Evolutionary conservation across 2,888 invertebrate genomes (phyloP).

Genomic region (Synanthedon tipuliformis): DNA sequence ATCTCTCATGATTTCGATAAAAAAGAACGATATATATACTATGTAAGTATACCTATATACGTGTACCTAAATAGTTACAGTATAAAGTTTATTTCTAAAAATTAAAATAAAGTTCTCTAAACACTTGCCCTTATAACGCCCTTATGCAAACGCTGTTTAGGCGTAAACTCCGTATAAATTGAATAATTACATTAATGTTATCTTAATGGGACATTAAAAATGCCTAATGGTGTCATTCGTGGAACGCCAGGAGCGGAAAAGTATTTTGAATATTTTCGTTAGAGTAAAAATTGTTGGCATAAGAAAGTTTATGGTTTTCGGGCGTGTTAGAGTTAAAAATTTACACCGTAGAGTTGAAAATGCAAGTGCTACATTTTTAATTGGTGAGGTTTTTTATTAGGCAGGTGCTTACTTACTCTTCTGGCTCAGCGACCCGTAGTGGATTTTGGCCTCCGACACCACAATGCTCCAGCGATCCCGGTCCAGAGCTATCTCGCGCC

Average conservation of each 20-base stretch:
- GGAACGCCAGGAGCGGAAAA: constrained; percentile 7
- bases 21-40: too few relatives aligned
- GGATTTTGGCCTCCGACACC: too few relatives aligned
- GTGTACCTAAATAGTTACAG: neutral
- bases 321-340: neutral
- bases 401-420: too few relatives aligned
- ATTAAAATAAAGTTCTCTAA: neutral
- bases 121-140: neutral
- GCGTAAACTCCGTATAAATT: constrained; percentile 4
- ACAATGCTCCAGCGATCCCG: too few relatives aligned
- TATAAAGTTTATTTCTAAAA: neutral
- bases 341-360: too few relatives aligned
- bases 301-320: neutral
- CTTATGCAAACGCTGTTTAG: neutral
- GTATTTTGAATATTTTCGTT: constrained; percentile 8
- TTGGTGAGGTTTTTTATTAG: too few relatives aligned
- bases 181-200: constrained; percentile 15
- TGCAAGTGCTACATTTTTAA: too few relatives aligned
- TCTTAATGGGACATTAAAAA: constrained; percentile 23
- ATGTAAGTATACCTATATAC: too few relatives aligned
- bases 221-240: constrained; percentile 15
- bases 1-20: too few relatives aligned
- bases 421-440: too few relatives aligned
- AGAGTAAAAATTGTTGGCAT: neutral
- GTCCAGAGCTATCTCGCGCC: too few relatives aligned